Base-by-base conservation (phyloP, 2,113 vertebrate species). In the Otocyon megalotis region DNA sequence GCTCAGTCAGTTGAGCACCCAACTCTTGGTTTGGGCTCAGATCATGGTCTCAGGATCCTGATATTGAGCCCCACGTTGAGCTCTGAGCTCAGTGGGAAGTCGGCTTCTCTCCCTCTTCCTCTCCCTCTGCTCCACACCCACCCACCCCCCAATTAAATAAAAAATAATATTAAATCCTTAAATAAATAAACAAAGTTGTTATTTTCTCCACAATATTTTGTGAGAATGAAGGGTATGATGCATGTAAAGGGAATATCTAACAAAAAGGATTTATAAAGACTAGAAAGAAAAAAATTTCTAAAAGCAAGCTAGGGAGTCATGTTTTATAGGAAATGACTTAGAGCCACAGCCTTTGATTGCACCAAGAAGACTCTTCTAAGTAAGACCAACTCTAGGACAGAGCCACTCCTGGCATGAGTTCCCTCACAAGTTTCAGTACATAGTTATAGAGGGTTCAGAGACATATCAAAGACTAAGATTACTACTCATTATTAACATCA, bases 161-260 rank as follows among this genome's bases (percentile, higher is more conserved):
- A 32, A 67, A 67, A 67, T 32, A 67, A 67, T 32, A 65, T 8
- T 67, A 67, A 67, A n/a, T 67, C 15, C 32, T 69, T 35, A 69
- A 69, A n/a, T 67, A n/a, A 67, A 67, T 67, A n/a, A 69, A 69
- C 35, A 69, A 69, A 20, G 32, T 35, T 93, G 43, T 56, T 35
- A n/a, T 82, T 77, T 88, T 96, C 85, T 88, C 12, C 12, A 16
- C 4, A 62, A 56, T 87, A 77, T 72, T 77, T 88, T 89, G 77
- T 97, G 77, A 92, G 37, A 86, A 76, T 77, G 76, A 95, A 86
- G 17, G 16, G 10, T 28, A 63, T 35, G 5, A 35, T 86, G 28
- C 26, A 35, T 20, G 7, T 22, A 71, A 93, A 95, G 81, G 14
- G 67, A 77, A 89, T 16, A 91, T 5, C 56, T 72, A 86, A 32